Conservation (phyloP, 2,113 vertebrate genomes). For the Megaptera novaeangliae region DNA sequence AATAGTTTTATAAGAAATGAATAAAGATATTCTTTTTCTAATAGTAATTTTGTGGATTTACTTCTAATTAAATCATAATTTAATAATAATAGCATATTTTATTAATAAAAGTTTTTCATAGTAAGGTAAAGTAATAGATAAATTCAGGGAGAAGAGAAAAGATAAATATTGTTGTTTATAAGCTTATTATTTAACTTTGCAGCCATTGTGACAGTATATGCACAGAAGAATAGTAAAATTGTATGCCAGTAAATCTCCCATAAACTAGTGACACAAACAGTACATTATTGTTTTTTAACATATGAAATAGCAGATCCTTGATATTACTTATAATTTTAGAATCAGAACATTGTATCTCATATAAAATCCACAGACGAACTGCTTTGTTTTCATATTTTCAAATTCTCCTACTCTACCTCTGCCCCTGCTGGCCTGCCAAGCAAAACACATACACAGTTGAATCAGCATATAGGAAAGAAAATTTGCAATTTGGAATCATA, state of each 20-base stretch:
- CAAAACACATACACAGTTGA: not conserved
- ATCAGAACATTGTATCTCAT: not conserved
- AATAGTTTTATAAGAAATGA: not conserved
- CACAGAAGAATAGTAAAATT: not conserved
- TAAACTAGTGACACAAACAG: not conserved
- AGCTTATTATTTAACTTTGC: not conserved
- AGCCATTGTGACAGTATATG: not conserved
- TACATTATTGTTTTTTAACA: not conserved
- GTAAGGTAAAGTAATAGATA: not conserved
- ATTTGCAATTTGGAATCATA: not conserved
- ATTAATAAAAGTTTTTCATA: not conserved
- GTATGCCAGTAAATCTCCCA: not conserved
- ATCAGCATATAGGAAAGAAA: not conserved
- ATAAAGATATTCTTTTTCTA: not conserved
- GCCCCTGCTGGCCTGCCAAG: not conserved
- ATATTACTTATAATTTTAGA: not conserved
- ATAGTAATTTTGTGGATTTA: not conserved
- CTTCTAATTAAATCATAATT: not conserved
- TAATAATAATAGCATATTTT: not conserved
- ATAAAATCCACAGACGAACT: not conserved
- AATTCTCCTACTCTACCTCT: rapidly evolving
- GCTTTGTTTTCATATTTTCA: not conserved
- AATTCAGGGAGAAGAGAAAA: not conserved
- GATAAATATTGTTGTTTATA: not conserved
- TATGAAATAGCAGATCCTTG: not conserved